phyloP scores from a whole-genome alignment of 2,797 vertebrate genomes.

The Arnoldichthys spilopterus region DNA sequence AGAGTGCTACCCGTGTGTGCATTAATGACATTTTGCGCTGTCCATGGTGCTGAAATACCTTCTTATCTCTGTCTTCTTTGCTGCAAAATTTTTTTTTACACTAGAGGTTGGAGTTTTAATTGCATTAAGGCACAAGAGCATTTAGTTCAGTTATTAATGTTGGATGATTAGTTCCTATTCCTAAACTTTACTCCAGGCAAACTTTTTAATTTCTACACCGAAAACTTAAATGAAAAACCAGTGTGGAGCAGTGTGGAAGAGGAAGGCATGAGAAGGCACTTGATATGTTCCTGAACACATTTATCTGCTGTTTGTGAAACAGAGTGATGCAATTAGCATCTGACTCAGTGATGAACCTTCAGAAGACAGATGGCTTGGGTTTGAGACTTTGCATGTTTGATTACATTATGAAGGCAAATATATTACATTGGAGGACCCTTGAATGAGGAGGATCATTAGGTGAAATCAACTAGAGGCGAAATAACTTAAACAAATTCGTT shows the following conservation, averaged over 20 bases:
- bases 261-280: background rate
- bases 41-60: too few species aligned
- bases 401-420: constrained; percentile 37
- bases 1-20: too few species aligned
- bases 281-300: background rate
- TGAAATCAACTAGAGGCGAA: constrained; percentile 24
- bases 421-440: background rate
- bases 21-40: too few species aligned
- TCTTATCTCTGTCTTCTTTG: too few species aligned
- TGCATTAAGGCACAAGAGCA: too few species aligned
- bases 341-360: background rate
- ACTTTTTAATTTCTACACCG: too few species aligned
- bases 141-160: too few species aligned
- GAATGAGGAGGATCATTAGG: constrained; percentile 6
- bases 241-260: background rate
- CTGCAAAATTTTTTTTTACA: too few species aligned
- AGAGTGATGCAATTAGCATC: constrained; percentile 13
- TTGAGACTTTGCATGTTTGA: constrained; percentile 32
- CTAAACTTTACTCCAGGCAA: too few species aligned
- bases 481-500: constrained; percentile 14
- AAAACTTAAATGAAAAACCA: too few species aligned
- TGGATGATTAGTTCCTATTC: too few species aligned
- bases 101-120: too few species aligned
- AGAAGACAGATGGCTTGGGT: background rate
- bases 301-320: constrained; percentile 7